Base-by-base conservation (phyloP, 2,113 vertebrate genomes). In the Centropus bengalensis region DNA sequence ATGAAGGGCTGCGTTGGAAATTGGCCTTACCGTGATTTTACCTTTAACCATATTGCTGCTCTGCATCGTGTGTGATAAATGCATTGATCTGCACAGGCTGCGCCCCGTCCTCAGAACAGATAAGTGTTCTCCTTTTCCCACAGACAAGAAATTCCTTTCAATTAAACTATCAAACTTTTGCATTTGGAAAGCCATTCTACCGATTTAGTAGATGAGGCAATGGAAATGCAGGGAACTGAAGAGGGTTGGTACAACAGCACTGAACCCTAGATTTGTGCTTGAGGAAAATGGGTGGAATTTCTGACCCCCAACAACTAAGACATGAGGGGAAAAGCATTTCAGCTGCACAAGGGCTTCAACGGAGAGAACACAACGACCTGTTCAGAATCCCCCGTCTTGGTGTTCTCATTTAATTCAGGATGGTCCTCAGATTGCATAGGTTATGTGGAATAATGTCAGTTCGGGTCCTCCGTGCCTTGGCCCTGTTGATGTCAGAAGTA, bases 221-320 rank as follows among this genome's bases (percentile, higher is more conserved):
- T 0, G 4, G 52, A 71, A 47, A 7, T 0, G 0, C 32, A 51
- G 63, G 51, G 83, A n/a, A 18, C 0, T 5, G 73, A 47, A 60
- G 71, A 33, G 33, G 23, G 14, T 27, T 52, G 6, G 49, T 3
- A 5, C 12, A 19, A 16, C 32, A 11, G 67, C 2, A 36, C 0
- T 10, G 49, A 68, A 5, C 18, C 14, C 9, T 6, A 54, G 36
- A 10, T 47, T 22, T 15, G 17, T 6, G 14, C 22, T 0, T 14
- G 44, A 27, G 40, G 51, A 33, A 78, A 71, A 69, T 1, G 6
- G 47, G 32, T 38, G 69, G 24, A 70, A 24, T 27, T 75, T 45
- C 94, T 67, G n/a, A 28, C 21, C 67, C 67, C 18, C 40, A 13
- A 8, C 15, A 56, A 83, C 63, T 88, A 70, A 76, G 10, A 22